phyloP scores from a whole-genome alignment of 2,113 vertebrate genomes.

The Lepisosteus osseus region DNA sequence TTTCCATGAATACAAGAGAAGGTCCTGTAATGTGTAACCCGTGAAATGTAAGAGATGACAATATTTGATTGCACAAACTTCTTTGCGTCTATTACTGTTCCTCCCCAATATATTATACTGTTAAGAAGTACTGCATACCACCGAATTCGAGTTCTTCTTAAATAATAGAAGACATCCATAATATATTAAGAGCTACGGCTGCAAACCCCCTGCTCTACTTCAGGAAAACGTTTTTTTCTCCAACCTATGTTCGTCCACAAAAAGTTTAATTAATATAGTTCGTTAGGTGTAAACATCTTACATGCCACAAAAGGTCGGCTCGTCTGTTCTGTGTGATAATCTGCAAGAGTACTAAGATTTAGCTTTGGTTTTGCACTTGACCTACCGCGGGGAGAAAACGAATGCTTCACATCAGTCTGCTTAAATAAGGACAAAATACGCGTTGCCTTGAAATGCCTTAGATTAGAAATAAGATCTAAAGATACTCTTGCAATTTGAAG shows the following conservation, averaged over 20 bases:
- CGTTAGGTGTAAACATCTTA: not conserved
- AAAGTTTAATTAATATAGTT: conserved; percentile 14
- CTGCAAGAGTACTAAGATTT: conserved; percentile 26
- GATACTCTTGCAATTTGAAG: conserved; percentile 65
- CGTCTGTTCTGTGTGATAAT: conserved; percentile 5
- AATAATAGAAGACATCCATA: too few species aligned
- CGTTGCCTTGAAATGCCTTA: conserved; percentile 65
- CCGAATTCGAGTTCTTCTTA: too few species aligned
- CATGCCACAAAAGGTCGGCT: not conserved
- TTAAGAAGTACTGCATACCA: too few species aligned
- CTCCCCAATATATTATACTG: too few species aligned
- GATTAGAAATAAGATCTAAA: conserved; percentile 70
- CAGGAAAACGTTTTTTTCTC: too few species aligned
- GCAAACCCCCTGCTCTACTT: too few species aligned
- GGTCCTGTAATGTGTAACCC: too few species aligned
- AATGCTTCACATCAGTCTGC: conserved; percentile 67
- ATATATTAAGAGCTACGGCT: too few species aligned
- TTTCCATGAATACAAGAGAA: too few species aligned
- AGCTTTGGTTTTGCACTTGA: conserved; percentile 73
- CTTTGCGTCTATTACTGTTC: too few species aligned
- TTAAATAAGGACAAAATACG: conserved; percentile 70
- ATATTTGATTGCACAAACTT: too few species aligned
- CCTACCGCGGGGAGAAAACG: conserved; percentile 73
- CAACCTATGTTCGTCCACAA: not conserved
- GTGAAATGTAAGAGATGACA: too few species aligned